These are phyloP conservation scores for Chitala chitala DNA, from an alignment of 2,113 vertebrate genomes.

Conservation along the genomic window DNA sequence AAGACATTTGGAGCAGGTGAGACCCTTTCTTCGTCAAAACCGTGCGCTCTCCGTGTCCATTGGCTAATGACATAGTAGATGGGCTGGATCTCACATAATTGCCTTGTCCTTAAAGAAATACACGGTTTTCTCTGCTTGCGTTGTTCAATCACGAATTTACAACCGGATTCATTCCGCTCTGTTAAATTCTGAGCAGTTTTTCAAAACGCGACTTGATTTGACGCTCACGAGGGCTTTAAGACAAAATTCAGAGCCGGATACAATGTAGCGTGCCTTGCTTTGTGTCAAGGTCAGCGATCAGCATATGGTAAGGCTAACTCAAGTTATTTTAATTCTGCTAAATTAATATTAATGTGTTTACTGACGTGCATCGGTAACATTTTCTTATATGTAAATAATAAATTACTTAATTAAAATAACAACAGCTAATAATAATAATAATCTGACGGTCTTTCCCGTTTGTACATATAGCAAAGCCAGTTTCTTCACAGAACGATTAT, in stretches of 20 bases:
- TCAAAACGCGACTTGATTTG: too few species aligned
- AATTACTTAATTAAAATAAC: background rate
- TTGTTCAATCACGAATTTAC: too few species aligned
- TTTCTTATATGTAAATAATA: background rate
- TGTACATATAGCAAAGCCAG: too few species aligned
- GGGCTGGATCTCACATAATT: conserved; percentile 45
- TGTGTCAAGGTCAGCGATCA: too few species aligned
- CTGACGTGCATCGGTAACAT: background rate
- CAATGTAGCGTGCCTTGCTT: too few species aligned
- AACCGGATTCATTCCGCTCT: too few species aligned
- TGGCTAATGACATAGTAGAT: conserved; percentile 46
- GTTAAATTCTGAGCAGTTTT: too few species aligned
- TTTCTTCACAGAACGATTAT: too few species aligned
- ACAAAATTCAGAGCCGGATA: too few species aligned
- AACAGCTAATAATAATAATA: background rate
- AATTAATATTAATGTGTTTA: background rate
- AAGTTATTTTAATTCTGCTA: background rate
- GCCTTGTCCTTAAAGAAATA: conserved; percentile 65
- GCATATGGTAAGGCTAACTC: background rate
- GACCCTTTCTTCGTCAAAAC: conserved; percentile 50
- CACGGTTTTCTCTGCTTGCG: too few species aligned
- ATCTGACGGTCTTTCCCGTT: too few species aligned
- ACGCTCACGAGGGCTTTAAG: too few species aligned
- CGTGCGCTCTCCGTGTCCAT: conserved; percentile 51
- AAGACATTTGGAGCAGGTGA: conserved; percentile 66